These are phyloP conservation scores for Saturnia japonica DNA, from an alignment of 2,888 invertebrate species.

Conservation along the genomic window DNA sequence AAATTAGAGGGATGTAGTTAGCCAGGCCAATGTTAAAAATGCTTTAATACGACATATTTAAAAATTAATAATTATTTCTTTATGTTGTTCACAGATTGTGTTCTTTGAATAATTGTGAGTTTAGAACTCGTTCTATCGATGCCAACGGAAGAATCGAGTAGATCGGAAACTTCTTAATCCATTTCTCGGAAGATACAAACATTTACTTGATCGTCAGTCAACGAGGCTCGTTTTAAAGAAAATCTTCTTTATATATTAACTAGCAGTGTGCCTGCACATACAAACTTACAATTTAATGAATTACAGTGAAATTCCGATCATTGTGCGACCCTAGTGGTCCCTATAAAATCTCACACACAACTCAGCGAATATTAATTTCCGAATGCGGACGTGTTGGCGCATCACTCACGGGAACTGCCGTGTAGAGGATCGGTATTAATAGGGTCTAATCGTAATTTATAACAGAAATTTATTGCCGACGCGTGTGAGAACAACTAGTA, in stretches of 20 bases:
- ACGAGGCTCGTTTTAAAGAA: neutral
- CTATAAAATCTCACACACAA: constrained; percentile 8
- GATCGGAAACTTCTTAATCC: constrained; percentile 22
- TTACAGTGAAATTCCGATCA: too few relatives aligned
- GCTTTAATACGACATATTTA: neutral
- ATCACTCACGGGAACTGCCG: constrained; percentile 44
- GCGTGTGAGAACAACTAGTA: constrained; percentile 32
- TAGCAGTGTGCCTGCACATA: too few relatives aligned
- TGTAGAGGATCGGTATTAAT: constrained; percentile 37
- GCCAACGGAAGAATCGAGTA: neutral
- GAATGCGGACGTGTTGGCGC: constrained; percentile 38
- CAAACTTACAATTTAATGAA: too few relatives aligned
- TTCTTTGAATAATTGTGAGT: neutral
- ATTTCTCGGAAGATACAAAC: constrained; percentile 66
- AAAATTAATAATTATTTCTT: neutral
- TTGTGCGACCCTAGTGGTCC: too few relatives aligned
- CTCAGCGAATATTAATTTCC: constrained; percentile 34
- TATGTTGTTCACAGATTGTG: neutral
- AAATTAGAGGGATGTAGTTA: neutral
- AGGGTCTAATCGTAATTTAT: constrained; percentile 41
- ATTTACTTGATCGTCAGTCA: neutral
- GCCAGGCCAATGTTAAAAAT: neutral
- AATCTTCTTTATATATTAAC: neutral
- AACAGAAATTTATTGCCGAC: constrained; percentile 35
- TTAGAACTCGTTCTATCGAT: neutral